Base-by-base conservation (phyloP, 2,113 vertebrate genomes). In the Cyanoderma ruficeps region DNA sequence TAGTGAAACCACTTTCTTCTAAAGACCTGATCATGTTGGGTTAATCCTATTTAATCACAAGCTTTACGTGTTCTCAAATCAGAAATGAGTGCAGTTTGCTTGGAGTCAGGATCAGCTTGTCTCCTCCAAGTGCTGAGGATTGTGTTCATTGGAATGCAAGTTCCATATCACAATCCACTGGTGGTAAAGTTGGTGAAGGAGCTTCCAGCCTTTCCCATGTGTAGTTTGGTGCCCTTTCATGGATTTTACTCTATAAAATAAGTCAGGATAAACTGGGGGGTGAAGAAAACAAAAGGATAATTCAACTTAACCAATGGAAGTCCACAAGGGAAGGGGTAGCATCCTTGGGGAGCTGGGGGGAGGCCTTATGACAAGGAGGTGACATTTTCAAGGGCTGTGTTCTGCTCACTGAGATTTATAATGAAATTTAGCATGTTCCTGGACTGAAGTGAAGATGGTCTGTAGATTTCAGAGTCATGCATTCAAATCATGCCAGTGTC, bases 111-210 rank as follows among this genome's bases (percentile, higher is more conserved):
- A 44, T 50, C 76, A n/a, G 27, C 31, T 12, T 85, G n/a, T 70
- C 47, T 88, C 49, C 67, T 60, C 31, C 23, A 30, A 18, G 49
- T 11, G 6, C 8, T n/a, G 49, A 33, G 56, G 61, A 9, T 4
- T 11, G 4, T 47, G 4, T 70, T 15, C 55, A 42, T 10, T 21
- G 76, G 63, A 44, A 8, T 20, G 25, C 22, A n/a, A n/a, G 55
- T 12, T 76, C 71, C 49, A 7, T 0, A 1, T 35, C 46, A 12
- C 39, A 15, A 2, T 33, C 23, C 8, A 0, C 42, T 46, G 35
- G 6, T 78, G 47, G 13, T 41, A 9, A 33, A n/a, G 50, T 28
- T 20, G 33, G 6, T 35, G 35, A 37, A n/a, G 72, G 84, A 79
- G 46, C 9, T 56, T 27, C 65, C 78, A 76, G 78, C 65, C 77